Evolutionary conservation across 2,797 vertebrate species (phyloP).

Genomic region (Helostoma temminkii): DNA sequence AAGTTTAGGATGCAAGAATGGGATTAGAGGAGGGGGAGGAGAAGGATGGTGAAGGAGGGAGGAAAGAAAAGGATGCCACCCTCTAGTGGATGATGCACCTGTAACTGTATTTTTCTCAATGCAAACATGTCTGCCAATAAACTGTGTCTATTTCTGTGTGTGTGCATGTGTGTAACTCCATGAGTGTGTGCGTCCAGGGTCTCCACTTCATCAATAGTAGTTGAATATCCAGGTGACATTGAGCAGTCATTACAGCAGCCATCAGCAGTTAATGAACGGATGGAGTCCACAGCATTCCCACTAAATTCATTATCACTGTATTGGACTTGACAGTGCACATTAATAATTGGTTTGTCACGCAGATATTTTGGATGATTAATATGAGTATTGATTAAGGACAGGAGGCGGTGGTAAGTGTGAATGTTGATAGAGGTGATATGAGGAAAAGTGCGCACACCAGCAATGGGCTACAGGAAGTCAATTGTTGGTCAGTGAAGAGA

Average conservation of each 20-base stretch:
- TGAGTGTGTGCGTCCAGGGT: not conserved
- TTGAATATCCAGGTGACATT: constrained; percentile 84
- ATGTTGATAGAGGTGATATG: constrained; percentile 41
- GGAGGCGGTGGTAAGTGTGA: constrained; percentile 37
- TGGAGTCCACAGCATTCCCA: constrained; percentile 86
- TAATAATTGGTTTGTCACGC: constrained; percentile 90
- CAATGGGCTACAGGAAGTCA: constrained; percentile 79
- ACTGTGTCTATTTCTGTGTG: constrained; percentile 4
- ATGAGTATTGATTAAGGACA: constrained; percentile 85
- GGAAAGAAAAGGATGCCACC: constrained; percentile 38
- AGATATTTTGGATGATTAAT: constrained; percentile 88
- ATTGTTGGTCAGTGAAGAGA: constrained; percentile 67
- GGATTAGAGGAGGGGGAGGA: not conserved
- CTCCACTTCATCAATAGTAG: constrained; percentile 75
- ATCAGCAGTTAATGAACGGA: constrained; percentile 90
- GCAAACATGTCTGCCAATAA: not conserved
- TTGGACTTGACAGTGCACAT: constrained; percentile 87
- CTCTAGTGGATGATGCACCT: constrained; percentile 50
- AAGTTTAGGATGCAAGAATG: constrained; percentile 13
- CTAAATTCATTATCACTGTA: constrained; percentile 89
- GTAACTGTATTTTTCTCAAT: not conserved
- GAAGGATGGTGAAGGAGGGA: constrained; percentile 4
- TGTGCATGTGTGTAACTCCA: constrained; percentile 8
- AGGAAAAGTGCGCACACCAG: constrained; percentile 77
- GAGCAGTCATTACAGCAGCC: constrained; percentile 86